Evolutionary conservation across 2,797 vertebrate species (phyloP), one percentile per base, ranked within the genome.

Genomic region (Argentina silus): DNA sequence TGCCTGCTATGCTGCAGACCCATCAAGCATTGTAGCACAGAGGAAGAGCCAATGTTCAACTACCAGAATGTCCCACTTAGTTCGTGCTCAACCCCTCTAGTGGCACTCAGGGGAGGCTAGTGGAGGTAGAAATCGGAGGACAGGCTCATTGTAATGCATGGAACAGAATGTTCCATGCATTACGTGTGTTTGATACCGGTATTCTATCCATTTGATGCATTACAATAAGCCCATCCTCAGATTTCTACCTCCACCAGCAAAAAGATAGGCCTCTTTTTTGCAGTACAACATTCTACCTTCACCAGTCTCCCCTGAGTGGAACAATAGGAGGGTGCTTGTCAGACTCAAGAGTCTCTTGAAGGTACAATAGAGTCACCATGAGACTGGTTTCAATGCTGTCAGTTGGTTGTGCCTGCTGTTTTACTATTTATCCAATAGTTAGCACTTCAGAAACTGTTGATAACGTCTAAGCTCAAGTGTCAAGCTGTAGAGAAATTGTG

Each of bases 1-100:
- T 77, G 73, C 62, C 21, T 73, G 65, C 74, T 48, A 47, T 77
- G 82, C 63, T 42, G 75, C 59, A 57, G n/a, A 70, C n/a, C 19
- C 60, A 57, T 70, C 23, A 55, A 59, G 70, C 0, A 42, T 15
- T 50, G 69, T 3, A 23, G 68, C 72, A 47, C 59, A 73, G 62
- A 76, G 23, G 17, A 11, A 17, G 11, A 65, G 11, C 27, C 61
- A 8, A 67, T 56, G 27, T 43, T 60, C 7, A 70, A 21, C 56
- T 67, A 19, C 67, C 14, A 19, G n/a, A 42, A 23, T 6, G n/a
- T 12, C 50, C 50, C 50, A 17, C 36, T 64, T 15, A 9, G 4
- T 8, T 10, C 36, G 19, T 10, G n/a, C 6, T 43, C 15, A 19
- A 42, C n/a, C 45, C 23, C 45, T 66, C 48, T 14, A 4, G 23